Percentiles rank a stretch among this genome's conserved stretches.
phyloP scores from a whole-genome alignment of 2,113 vertebrate genomes.

The Crocuta crocuta region DNA sequence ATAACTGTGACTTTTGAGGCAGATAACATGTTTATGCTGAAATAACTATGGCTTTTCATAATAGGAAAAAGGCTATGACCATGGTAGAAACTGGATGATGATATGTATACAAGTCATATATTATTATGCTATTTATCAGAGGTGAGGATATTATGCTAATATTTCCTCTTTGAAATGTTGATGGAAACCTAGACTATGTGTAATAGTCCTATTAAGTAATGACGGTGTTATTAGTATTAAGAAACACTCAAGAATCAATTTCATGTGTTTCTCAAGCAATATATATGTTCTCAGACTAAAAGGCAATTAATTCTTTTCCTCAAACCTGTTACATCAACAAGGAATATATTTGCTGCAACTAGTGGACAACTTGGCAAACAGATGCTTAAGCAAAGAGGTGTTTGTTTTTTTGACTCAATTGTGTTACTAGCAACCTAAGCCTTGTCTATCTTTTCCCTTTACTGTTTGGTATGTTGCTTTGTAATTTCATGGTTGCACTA shows the following conservation, averaged over 20 bases:
- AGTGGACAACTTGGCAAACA: not conserved
- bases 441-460: not conserved
- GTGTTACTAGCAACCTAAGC: not conserved
- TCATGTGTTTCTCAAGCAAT: conserved; percentile 23
- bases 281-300: not conserved
- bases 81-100: not conserved
- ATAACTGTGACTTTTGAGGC: conserved; percentile 25
- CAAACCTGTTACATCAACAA: not conserved
- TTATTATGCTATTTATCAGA: conserved; percentile 3
- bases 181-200: not conserved
- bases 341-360: not conserved
- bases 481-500: not conserved
- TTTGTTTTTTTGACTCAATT: conserved; percentile 15
- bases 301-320: not conserved
- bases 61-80: not conserved
- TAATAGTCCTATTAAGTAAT: not conserved
- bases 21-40: not conserved
- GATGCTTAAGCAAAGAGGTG: not conserved
- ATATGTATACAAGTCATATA: not conserved
- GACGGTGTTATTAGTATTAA: not conserved
- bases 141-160: not conserved
- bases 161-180: conserved; percentile 6
- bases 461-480: not conserved
- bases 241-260: not conserved
- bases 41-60: not conserved